Base-by-base conservation (phyloP, 1,140 invertebrate species). In the Aphidius ervi region DNA sequence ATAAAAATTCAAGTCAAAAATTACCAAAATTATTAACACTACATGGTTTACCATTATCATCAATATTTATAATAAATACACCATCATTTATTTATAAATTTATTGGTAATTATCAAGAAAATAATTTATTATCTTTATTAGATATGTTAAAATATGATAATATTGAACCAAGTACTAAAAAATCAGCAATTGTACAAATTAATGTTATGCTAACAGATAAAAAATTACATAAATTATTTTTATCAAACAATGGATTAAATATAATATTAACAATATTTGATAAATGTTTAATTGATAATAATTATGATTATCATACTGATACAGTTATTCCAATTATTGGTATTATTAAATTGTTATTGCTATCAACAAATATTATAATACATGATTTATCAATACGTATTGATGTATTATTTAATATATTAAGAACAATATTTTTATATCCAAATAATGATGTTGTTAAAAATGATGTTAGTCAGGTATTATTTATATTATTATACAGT, bases 271-370 rank as follows among this genome's bases (percentile, higher is more conserved):
- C 75, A 9, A 73, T 78, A 45, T 72, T 81, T 48, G 62, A 74
- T 2, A 73, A 70, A 63, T 68, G 74, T 37, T 16, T 61, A 62
- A 75, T 79, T 61, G 83, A 86, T 54, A 80, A 82, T 39, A 83
- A 87, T 68, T 86, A 79, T 66, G 68, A 79, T 5, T 81, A 85
- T 66, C 87, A 86, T 74, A 84, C 86, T 3, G 87, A 88, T 69
- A 86, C 84, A 52, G 82, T 84, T 3, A 80, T 87, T 52, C 83
- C 86, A 46, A 82, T 84, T 65, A 70, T 87, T 43, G 80, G 80
- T 6, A 80, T 87, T 61, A 65, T 88, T 46, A 86, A 86, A 74
- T 79, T 82, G 57, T 66, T 87, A 7, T 81, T 78, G 49, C 80
- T 78, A 16, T 73, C 76, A 63, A 78, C 79, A 65, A 46, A 74